phyloP scores from a whole-genome alignment of 2,797 vertebrate species.

The Acestrorhynchus altus region DNA sequence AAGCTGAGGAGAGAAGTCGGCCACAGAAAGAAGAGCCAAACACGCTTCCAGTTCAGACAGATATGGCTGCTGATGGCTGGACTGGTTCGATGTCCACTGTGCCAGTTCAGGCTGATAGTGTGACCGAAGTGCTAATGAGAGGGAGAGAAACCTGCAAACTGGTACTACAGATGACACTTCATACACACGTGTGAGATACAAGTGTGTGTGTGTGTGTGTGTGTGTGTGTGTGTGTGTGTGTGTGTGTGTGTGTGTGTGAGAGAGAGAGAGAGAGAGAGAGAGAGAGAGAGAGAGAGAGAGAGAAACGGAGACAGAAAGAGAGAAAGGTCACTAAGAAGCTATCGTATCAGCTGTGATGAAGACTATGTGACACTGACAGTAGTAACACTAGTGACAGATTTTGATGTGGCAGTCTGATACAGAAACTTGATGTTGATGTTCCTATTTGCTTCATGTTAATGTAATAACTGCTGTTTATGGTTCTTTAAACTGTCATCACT shows the following conservation, averaged over 20 bases:
- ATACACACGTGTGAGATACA: neutral
- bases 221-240: slow-evolving; percentile 18
- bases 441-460: too few relatives aligned
- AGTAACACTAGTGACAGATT: neutral
- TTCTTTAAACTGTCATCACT: too few relatives aligned
- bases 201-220: slow-evolving; percentile 24
- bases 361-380: neutral
- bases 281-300: neutral
- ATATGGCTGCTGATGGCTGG: neutral
- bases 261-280: too few relatives aligned
- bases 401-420: neutral
- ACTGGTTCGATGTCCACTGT: slow-evolving; percentile 5
- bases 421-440: too few relatives aligned
- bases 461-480: too few relatives aligned
- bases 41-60: neutral
- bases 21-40: neutral
- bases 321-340: slow-evolving; percentile 8
- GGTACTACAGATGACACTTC: slow-evolving; percentile 8
- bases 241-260: slow-evolving; percentile 18
- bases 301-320: neutral
- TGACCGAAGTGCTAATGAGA: slow-evolving; percentile 11
- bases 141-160: slow-evolving; percentile 8
- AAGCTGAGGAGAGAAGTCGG: neutral
- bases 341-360: neutral
- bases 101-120: slow-evolving; percentile 27